These are phyloP conservation scores for Heliconius ethilla DNA, from an alignment of 2,888 invertebrate genomes.

Conservation along the genomic window DNA sequence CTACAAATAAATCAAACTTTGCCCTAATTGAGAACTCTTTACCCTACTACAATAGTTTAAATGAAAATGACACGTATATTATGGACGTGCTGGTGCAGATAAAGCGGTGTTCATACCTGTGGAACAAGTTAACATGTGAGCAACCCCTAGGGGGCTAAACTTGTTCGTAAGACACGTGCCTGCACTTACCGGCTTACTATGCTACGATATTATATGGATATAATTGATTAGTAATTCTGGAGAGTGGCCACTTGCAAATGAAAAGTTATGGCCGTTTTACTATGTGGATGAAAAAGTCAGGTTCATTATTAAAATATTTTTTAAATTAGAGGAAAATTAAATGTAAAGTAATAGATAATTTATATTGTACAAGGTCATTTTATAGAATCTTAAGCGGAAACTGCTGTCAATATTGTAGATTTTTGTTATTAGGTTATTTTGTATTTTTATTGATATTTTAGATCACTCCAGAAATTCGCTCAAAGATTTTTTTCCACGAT, in stretches of 20 bases:
- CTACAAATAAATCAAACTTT: conserved; percentile 24
- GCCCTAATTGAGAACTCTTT: conserved; percentile 34
- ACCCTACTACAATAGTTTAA: conserved; percentile 36
- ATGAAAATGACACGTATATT: conserved; percentile 39
- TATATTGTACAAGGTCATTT: no score
- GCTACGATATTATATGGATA: conserved; percentile 38
- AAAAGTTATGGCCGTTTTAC: conserved; percentile 5
- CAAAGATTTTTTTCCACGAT: no score
- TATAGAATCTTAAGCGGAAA: no score
- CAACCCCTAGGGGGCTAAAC: conserved; percentile 45
- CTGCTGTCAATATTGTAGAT: no score
- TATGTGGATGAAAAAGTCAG: background rate
- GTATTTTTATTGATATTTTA: no score
- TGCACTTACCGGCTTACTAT: conserved; percentile 45
- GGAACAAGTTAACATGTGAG: conserved; percentile 48
- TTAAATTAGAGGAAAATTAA: background rate
- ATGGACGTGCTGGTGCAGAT: conserved; percentile 40
- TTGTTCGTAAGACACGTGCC: conserved; percentile 45
- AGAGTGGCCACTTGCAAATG: conserved; percentile 29
- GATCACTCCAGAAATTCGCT: no score
- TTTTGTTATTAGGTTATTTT: no score
- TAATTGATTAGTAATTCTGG: conserved; percentile 36
- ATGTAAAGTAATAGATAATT: background rate
- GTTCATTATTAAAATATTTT: background rate
- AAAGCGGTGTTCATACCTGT: conserved; percentile 45